These are phyloP conservation scores for Menura novaehollandiae DNA, from an alignment of 2,113 vertebrate species.

Conservation along the genomic window DNA sequence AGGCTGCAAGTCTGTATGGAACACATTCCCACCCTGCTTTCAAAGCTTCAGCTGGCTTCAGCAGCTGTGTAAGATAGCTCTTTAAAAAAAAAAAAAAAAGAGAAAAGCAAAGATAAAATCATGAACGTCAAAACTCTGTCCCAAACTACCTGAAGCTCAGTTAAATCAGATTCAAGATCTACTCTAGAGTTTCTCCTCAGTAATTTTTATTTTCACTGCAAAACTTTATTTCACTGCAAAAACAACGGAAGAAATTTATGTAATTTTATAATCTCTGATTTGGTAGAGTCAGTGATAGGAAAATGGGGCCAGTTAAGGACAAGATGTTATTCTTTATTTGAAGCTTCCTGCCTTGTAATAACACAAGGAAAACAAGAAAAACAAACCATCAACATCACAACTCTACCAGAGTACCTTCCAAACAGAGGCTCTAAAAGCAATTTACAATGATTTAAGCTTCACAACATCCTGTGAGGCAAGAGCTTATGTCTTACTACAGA, in stretches of 20 bases:
- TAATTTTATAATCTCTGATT: neutral
- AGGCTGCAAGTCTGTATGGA: neutral
- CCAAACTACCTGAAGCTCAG: neutral
- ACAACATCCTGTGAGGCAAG: neutral
- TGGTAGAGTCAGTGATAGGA: neutral
- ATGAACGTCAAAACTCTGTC: neutral
- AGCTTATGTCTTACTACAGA: neutral
- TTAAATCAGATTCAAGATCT: neutral
- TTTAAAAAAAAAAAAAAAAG: neutral
- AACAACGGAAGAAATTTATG: neutral
- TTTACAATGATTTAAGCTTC: neutral
- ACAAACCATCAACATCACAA: neutral
- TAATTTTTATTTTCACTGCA: neutral
- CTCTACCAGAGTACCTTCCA: neutral
- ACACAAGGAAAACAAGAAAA: neutral
- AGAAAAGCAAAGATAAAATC: neutral
- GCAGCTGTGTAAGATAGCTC: rapidly evolving
- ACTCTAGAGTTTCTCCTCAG: neutral
- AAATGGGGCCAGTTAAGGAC: neutral
- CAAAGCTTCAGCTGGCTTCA: neutral
- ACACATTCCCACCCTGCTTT: neutral
- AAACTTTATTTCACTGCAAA: neutral
- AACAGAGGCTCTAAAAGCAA: neutral
- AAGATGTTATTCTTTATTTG: neutral
- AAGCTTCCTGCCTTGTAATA: neutral